Evolutionary conservation across 2,797 vertebrate genomes (phyloP).

Genomic region (Lagorchestes hirsutus): DNA sequence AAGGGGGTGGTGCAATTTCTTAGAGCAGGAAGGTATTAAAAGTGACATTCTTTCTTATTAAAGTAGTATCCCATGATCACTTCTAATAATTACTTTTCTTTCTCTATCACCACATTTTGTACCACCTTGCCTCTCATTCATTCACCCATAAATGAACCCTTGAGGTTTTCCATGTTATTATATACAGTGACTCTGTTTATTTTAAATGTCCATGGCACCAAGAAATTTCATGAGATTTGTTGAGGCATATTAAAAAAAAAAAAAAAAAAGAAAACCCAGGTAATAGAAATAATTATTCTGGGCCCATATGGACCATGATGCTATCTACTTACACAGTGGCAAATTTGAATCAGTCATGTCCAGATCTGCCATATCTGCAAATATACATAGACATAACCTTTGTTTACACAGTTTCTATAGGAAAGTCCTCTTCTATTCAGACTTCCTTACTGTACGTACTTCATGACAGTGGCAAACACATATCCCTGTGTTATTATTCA

Average conservation of each 20-base stretch:
- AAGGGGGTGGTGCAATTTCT: background rate
- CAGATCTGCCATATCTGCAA: background rate
- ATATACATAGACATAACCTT: background rate
- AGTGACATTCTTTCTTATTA: background rate
- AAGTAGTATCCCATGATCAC: background rate
- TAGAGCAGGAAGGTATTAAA: background rate
- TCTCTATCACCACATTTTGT: background rate
- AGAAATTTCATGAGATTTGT: background rate
- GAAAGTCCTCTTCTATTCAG: background rate
- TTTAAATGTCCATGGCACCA: background rate
- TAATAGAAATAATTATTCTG: background rate
- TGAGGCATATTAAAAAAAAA: background rate
- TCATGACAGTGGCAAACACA: background rate
- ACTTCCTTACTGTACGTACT: background rate
- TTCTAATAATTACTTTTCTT: background rate
- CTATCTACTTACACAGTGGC: background rate
- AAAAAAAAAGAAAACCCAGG: no score
- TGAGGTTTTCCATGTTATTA: background rate
- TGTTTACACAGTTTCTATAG: background rate
- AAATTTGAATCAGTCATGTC: background rate
- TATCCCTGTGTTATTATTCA: background rate
- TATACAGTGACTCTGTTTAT: background rate
- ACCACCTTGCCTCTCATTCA: background rate
- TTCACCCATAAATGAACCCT: background rate
- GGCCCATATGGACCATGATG: background rate